These are phyloP conservation scores for Dynastes maya DNA, from an alignment of 2,888 invertebrate genomes.

Conservation along the genomic window DNA sequence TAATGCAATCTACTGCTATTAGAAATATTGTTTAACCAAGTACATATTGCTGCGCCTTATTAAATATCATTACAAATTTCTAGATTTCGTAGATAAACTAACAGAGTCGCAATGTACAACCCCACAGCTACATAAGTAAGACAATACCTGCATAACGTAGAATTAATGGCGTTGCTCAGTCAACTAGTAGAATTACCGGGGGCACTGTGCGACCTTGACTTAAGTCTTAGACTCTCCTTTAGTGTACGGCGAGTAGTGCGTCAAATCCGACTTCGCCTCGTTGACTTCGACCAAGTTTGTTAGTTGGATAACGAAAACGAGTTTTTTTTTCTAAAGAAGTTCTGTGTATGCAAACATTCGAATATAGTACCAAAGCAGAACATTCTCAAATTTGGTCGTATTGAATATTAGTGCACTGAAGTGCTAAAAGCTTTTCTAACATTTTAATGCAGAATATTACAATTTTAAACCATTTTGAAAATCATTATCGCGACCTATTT, in stretches of 20 bases:
- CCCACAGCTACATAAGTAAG: neutral
- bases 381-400: neutral
- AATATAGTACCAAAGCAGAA: neutral
- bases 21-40: too few species aligned
- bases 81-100: neutral
- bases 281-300: constrained; percentile 46
- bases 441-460: too few species aligned
- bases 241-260: constrained; percentile 53
- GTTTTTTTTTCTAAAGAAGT: constrained; percentile 39
- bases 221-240: constrained; percentile 55
- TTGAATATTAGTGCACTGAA: too few species aligned
- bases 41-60: too few species aligned
- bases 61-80: too few species aligned
- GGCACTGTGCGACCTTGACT: constrained; percentile 61
- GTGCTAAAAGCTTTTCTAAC: too few species aligned
- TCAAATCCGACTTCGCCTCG: constrained; percentile 52
- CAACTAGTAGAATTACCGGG: constrained; percentile 60
- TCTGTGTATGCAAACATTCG: neutral
- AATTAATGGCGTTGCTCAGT: constrained; percentile 55
- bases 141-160: constrained; percentile 24
- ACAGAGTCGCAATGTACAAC: neutral
- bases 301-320: constrained; percentile 49
- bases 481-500: too few species aligned
- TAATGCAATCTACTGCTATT: too few species aligned
- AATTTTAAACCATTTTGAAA: too few species aligned